Conservation (phyloP, 2,888 invertebrate species). For the Sepioteuthis lessoniana region DNA sequence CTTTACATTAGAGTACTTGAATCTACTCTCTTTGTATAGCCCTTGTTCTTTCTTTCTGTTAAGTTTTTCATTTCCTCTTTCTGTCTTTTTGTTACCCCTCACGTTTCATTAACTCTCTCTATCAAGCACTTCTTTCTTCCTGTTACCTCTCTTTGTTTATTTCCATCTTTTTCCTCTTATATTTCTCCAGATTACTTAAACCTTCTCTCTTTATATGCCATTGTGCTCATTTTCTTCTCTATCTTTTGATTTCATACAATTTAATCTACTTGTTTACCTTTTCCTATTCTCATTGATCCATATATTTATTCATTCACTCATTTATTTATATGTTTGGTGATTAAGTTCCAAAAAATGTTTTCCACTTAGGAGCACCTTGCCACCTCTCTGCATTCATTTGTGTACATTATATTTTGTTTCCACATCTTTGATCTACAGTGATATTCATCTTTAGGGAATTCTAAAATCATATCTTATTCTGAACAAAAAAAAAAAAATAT, state of each 20-base stretch:
- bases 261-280: background rate
- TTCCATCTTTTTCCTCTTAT: too few species aligned
- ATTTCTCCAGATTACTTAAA: too few species aligned
- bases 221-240: background rate
- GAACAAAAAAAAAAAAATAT: background rate
- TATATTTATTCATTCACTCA: background rate
- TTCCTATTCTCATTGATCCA: background rate
- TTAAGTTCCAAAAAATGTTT: slow-evolving; percentile 21
- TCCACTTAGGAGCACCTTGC: background rate
- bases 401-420: background rate
- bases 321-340: background rate
- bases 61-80: too few species aligned
- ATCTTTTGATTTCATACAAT: background rate
- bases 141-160: too few species aligned
- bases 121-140: too few species aligned
- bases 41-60: too few species aligned
- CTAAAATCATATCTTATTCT: background rate
- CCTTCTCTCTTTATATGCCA: too few species aligned
- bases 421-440: background rate
- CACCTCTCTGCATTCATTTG: background rate
- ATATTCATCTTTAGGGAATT: background rate
- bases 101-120: too few species aligned
- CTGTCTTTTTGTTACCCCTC: too few species aligned
- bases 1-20: too few species aligned
- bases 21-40: too few species aligned